Evolutionary conservation across 92 coral and sea anemone species (phyloP).

Genomic region (Umimayanthus kanabou): DNA sequence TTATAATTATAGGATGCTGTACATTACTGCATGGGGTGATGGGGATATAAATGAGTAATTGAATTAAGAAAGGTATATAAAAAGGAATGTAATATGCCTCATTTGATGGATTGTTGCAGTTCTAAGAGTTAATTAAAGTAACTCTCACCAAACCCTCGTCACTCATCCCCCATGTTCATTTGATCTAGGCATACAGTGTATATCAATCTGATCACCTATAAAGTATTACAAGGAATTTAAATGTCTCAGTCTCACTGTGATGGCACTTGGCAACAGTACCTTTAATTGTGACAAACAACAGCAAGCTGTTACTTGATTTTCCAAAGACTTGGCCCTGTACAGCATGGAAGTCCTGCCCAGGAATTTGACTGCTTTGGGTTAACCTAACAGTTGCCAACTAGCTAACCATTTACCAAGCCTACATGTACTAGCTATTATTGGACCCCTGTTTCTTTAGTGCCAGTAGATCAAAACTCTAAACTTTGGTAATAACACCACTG

Average conservation of each 20-base stretch:
- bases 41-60: too few species aligned
- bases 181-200: not conserved
- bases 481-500: not conserved
- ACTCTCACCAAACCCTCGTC: too few species aligned
- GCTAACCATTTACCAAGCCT: not conserved
- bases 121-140: too few species aligned
- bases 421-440: not conserved
- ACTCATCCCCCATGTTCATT: not conserved
- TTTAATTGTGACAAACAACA: not conserved
- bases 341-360: conserved; percentile 25
- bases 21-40: too few species aligned
- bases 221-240: not conserved
- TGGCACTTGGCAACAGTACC: not conserved
- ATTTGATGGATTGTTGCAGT: too few species aligned
- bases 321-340: conserved; percentile 50
- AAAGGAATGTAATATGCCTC: too few species aligned
- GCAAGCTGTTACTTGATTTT: conserved; percentile 12
- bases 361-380: conserved; percentile 48
- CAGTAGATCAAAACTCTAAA: not conserved
- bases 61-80: too few species aligned
- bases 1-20: too few species aligned
- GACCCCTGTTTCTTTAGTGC: not conserved
- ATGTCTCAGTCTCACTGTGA: conserved; percentile 14
- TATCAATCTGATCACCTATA: not conserved
- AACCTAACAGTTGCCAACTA: not conserved